Evolutionary conservation across 2,797 vertebrate genomes (phyloP), one percentile per base, ranked within the genome.

Genomic region (Siniperca scherzeri): DNA sequence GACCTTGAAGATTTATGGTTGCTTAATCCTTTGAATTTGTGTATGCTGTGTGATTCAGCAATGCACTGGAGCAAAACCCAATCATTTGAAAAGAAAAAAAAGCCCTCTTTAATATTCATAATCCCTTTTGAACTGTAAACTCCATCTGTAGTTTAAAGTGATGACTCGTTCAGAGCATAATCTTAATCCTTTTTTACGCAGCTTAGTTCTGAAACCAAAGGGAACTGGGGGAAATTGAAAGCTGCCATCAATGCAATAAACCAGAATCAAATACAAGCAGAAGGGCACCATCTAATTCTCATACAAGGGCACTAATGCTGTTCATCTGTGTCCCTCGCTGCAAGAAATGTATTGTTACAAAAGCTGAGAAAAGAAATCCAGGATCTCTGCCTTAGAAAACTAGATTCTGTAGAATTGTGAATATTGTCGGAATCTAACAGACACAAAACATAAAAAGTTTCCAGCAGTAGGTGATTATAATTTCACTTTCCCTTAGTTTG

Each of bases 91-190:
- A 86, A 88, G 70, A 88, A 76, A 87, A 75, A 93, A 91, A 85
- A 81, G 76, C 83, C 83, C 84, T 83, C 89, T 95, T 95, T 95
- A 95, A 95, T 95, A 96, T 96, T 94, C 92, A 95, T 95, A 95
- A 96, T 96, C 94, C 93, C 88, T 89, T 95, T 95, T 93, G 89
- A 95, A 95, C 92, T 91, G 94, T 95, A 95, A 95, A 95, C 93
- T 94, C 93, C 92, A 94, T 95, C 93, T 95, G 93, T 93, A 93
- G 92, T 96, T 95, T 95, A 93, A 96, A 95, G 89, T 96, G 94
- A 95, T 95, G 94, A 96, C 93, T 96, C 95, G 94, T 93, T 95
- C 93, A 89, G 90, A 94, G 93, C 89, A 85, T 93, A 89, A 92
- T 92, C 92, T 94, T 95, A 95, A 96, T 96, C 92, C 94, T 90